Conservation (phyloP, 2,888 invertebrate genomes). For the Platycheirus albimanus region DNA sequence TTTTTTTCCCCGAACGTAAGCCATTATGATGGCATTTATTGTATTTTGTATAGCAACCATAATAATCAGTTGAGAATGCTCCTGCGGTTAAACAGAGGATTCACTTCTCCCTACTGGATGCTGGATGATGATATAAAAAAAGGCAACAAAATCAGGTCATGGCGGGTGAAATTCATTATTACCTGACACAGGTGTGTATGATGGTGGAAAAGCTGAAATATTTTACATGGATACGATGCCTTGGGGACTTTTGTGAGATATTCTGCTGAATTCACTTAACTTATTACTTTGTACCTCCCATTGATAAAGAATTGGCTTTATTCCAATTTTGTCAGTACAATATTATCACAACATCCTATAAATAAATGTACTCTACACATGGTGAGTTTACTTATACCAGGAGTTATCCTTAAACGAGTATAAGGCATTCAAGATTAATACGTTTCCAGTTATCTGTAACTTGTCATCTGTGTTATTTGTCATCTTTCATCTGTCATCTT, state of each 20-base stretch:
- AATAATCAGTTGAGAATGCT: constrained; percentile 53
- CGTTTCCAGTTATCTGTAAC: too few species aligned
- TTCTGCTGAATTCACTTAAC: constrained; percentile 14
- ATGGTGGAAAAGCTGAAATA: constrained; percentile 33
- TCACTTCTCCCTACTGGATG: constrained; percentile 40
- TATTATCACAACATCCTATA: neutral
- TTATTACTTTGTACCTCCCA: constrained; percentile 17
- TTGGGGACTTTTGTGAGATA: constrained; percentile 35
- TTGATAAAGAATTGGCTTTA: neutral
- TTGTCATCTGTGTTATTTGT: too few species aligned
- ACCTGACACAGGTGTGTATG: constrained; percentile 52
- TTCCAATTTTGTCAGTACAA: neutral
- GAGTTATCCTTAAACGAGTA: too few species aligned
- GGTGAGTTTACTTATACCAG: too few species aligned
- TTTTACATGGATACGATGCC: constrained; percentile 50
- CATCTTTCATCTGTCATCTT: too few species aligned
- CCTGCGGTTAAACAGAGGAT: constrained; percentile 28
- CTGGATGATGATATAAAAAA: constrained; percentile 5
- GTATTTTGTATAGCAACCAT: constrained; percentile 26
- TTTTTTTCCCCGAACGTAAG: constrained; percentile 26
- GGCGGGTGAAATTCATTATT: constrained; percentile 57
- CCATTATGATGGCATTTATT: constrained; percentile 44
- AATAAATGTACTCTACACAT: too few species aligned
- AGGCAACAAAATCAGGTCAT: constrained; percentile 58
- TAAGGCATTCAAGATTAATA: too few species aligned